Evolutionary conservation across 2,113 vertebrate species (phyloP), one percentile per base, ranked within the genome.

Genomic region (Phycodurus eques): DNA sequence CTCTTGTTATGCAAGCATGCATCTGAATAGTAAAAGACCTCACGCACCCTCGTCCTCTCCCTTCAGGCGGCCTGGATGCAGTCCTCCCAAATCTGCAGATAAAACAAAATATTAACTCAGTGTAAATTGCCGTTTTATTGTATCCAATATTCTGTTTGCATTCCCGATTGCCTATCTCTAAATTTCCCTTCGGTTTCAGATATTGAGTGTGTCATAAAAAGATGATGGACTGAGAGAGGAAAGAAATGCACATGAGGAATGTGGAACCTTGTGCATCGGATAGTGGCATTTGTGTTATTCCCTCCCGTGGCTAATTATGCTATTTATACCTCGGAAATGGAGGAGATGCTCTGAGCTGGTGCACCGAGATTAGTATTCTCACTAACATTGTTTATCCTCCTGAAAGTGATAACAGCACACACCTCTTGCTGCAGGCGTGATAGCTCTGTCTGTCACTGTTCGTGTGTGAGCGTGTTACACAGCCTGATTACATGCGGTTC

Each of bases 251-350:
- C 64, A 12, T 33, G 77, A 72, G 77, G 72, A 84, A 83, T 81
- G 74, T 73, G 64, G 68, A 82, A 68, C 51, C 63, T n/a, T 62
- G 68, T 71, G 77, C 83, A 67, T 68, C 71, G 13, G 71, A 85
- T 87, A 81, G 90, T 90, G 86, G 78, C 85, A 83, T 90, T 88
- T 87, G 85, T 85, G 80, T 85, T 86, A 82, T 79, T 31, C 64
- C 44, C 83, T 88, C 84, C 84, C 75, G 68, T 88, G 83, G 78
- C 87, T 90, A 90, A 91, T 90, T 89, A 89, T 80, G 80, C 85
- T 90, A 87, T 89, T 90, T 90, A 87, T 87, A 85, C 76, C 66
- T 44, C 53, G 12, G 70, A 73, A 10, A 78, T 67, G 76, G 69
- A 84, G 74, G 80, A 89, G 87, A 89, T 5, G 76, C 84, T 87